Conservation (phyloP, 2,888 invertebrate genomes). For the Cinara cedri region DNA sequence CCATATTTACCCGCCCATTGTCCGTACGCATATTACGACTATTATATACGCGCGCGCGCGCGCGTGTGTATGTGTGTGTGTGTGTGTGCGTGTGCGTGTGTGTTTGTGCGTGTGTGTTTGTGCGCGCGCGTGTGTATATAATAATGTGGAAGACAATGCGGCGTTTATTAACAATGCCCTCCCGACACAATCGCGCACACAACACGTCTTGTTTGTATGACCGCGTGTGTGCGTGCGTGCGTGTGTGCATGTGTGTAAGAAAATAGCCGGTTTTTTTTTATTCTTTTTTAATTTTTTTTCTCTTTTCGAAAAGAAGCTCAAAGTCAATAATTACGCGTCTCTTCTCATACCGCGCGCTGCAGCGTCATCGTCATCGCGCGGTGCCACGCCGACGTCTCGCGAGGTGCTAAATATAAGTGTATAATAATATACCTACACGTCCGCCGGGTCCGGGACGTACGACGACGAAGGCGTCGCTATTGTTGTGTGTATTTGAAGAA, state of each 20-base stretch:
- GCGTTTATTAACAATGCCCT: conserved; percentile 55
- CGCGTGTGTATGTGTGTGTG: not conserved
- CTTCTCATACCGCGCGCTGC: no score
- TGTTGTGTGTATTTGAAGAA: conserved; percentile 7
- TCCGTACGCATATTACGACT: conserved; percentile 48
- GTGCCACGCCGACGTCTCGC: not conserved
- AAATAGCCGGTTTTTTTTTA: conserved; percentile 33
- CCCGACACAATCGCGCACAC: conserved; percentile 39
- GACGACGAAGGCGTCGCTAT: not conserved
- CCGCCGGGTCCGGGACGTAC: no score
- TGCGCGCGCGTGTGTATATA: no score
- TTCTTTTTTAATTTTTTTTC: conserved; percentile 1
- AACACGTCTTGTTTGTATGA: conserved; percentile 48
- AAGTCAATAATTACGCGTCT: conserved; percentile 51
- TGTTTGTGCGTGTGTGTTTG: not conserved
- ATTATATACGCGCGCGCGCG: not conserved
- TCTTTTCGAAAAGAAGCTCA: conserved; percentile 29
- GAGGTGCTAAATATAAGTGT: conserved; percentile 41
- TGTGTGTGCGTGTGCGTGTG: not conserved
- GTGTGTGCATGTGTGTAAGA: not conserved
- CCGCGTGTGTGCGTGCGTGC: not conserved
- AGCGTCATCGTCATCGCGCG: no score
- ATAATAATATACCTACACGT: no score
- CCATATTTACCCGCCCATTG: conserved; percentile 56
- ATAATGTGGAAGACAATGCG: conserved; percentile 45